Percentiles rank a stretch among this genome's conserved stretches.
Evolutionary conservation across 2,888 invertebrate species (phyloP).

Genomic region (Drosophila acutilabella): DNA sequence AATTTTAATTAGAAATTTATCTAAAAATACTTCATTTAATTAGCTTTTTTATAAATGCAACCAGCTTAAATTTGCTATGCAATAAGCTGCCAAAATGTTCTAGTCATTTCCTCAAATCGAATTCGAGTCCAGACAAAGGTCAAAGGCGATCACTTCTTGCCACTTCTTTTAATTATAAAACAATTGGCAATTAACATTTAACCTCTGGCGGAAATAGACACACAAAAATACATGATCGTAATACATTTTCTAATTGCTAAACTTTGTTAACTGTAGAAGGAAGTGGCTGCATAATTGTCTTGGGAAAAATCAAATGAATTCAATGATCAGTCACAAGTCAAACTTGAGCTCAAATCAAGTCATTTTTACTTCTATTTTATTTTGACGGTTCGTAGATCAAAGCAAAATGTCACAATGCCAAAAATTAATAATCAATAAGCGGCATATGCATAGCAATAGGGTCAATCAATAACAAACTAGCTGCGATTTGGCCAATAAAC

Average conservation of each 20-base stretch:
- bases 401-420: slow-evolving; percentile 71
- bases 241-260: slow-evolving; percentile 41
- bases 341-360: slow-evolving; percentile 1
- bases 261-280: slow-evolving; percentile 33
- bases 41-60: background rate
- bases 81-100: slow-evolving; percentile 20
- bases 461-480: slow-evolving; percentile 66
- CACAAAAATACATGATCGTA: slow-evolving; percentile 17
- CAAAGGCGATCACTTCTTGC: slow-evolving; percentile 27
- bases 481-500: slow-evolving; percentile 37
- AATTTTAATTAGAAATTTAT: too few relatives aligned
- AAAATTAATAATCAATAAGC: slow-evolving; percentile 65
- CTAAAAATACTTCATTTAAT: background rate
- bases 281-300: slow-evolving; percentile 28
- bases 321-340: slow-evolving; percentile 24
- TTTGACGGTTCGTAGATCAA: slow-evolving; percentile 21
- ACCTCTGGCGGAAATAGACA: slow-evolving; percentile 61
- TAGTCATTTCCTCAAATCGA: slow-evolving; percentile 34
- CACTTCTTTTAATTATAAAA: slow-evolving; percentile 59
- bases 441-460: slow-evolving; percentile 61
- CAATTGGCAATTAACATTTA: slow-evolving; percentile 78
- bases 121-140: slow-evolving; percentile 20
- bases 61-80: slow-evolving; percentile 8
- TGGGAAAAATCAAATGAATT: slow-evolving; percentile 47
- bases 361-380: too few relatives aligned